These are phyloP conservation scores for Rattus rattus DNA, from an alignment of 2,113 vertebrate species.

Conservation along the genomic window DNA sequence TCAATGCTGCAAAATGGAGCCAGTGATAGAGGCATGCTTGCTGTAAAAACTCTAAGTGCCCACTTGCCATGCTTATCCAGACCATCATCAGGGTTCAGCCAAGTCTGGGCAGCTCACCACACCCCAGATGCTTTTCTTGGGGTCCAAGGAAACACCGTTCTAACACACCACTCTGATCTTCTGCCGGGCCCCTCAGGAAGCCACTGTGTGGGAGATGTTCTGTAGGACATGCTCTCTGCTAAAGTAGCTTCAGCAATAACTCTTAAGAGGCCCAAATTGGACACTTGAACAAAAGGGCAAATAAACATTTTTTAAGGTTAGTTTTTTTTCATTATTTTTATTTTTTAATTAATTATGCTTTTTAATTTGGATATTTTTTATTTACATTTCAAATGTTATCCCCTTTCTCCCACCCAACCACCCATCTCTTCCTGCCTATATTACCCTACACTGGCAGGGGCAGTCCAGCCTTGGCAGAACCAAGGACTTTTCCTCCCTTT, in stretches of 20 bases:
- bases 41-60: background rate
- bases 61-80: background rate
- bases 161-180: accelerated
- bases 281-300: background rate
- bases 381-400: too few species aligned
- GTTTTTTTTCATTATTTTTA: too few species aligned
- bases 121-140: background rate
- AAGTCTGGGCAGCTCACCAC: background rate
- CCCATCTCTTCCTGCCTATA: too few species aligned
- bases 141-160: background rate
- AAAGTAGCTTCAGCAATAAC: background rate
- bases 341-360: too few species aligned
- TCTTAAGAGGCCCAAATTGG: background rate
- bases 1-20: background rate
- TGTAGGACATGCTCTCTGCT: background rate
- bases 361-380: too few species aligned
- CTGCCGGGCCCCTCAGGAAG: background rate
- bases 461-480: too few species aligned
- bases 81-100: background rate
- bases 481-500: too few species aligned
- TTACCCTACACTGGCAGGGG: too few species aligned
- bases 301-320: too few species aligned
- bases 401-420: too few species aligned
- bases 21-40: background rate
- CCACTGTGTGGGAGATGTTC: background rate